Base-by-base conservation (phyloP, 2,113 vertebrate genomes). In the Melospiza melodia region DNA sequence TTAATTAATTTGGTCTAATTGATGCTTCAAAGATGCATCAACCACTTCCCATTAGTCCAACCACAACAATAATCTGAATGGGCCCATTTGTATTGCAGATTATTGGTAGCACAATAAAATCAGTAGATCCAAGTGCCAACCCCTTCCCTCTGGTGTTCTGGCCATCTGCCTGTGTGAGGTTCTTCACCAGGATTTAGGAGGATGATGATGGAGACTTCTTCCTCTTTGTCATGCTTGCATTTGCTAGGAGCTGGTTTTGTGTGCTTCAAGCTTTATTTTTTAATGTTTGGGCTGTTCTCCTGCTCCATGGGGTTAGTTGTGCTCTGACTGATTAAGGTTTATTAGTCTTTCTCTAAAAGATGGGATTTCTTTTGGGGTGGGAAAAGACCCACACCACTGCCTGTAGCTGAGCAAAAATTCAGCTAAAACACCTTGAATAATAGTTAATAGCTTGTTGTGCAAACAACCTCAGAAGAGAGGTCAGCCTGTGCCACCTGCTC, bases 141-240 rank as follows among this genome's bases (percentile, higher is more conserved):
- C 49, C 28, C 24, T 41, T 74, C 57, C 46, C 43, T 74, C 44
- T 11, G 12, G 46, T 25, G 30, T 25, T 33, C 69, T 62, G 37
- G 65, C 16, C 6, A 2, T 31, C 39, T 3, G 10, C 41, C 59
- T 52, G 21, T 35, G 20, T 39, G 0, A 0, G 35, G 20, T 39
- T 67, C 52, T 39, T 83, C 49, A 41, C 58, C 62, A 48, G 37
- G 19, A 30, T 8, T 8, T 41, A 49, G 3, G 62, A 48, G 2
- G 67, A 25, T 2, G 25, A 33, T 6, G 68, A 31, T 21, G 54
- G 25, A 43, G 23, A 21, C 52, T 78, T 74, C 82, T 68, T 63
- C 52, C 23, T 67, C 39, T 48, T 68, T 1, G 1, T 65, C 20
- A 2, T 4, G 5, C 52, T 68, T 72, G 62, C 7, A 27, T 71